Evolutionary conservation across 1,140 invertebrate species (phyloP).

Genomic region (Littorina saxatilis): DNA sequence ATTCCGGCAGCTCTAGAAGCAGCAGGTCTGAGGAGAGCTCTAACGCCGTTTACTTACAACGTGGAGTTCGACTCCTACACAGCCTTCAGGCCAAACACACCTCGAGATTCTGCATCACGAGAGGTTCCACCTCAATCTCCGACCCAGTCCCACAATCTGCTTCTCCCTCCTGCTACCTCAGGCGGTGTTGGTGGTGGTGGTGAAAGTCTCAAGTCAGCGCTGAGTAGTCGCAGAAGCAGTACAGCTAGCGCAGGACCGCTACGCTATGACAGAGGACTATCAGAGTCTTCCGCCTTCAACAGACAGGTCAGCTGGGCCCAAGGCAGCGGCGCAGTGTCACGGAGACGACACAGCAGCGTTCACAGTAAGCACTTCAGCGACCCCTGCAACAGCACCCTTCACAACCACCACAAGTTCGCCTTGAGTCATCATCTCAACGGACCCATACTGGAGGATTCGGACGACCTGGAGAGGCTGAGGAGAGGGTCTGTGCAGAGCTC

Average conservation of each 20-base stretch:
- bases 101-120: neutral
- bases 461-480: neutral
- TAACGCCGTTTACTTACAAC: neutral
- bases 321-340: neutral
- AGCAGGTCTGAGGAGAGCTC: neutral
- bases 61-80: neutral
- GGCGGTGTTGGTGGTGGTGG: neutral
- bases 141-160: too few relatives aligned
- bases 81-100: neutral
- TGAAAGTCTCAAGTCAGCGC: neutral
- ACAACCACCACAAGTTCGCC: neutral
- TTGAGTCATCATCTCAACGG: neutral
- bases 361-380: neutral
- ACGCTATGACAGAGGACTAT: neutral
- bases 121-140: too few relatives aligned
- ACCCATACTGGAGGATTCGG: neutral
- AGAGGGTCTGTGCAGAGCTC: neutral
- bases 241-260: neutral
- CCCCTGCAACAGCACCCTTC: neutral
- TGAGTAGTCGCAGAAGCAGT: neutral
- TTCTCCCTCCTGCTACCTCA: neutral
- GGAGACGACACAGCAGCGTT: neutral
- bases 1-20: neutral
- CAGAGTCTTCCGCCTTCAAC: neutral
- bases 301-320: constrained; percentile 15